Base-by-base conservation (phyloP, 2,797 vertebrate genomes). In the Neosilurus hyrtlii region DNA sequence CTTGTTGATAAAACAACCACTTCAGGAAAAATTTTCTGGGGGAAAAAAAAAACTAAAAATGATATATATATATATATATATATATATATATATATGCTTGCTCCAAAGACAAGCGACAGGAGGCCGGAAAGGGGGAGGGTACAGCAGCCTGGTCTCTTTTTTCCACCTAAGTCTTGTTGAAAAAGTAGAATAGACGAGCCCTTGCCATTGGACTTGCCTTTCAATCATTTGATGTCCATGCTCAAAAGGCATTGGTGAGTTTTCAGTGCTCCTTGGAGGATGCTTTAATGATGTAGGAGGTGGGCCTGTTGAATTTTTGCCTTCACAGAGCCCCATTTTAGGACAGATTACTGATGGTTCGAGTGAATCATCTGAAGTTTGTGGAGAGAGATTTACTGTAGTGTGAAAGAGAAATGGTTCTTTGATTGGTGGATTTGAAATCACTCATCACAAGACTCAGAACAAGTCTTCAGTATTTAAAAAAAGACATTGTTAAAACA, bases 101-200 rank as follows among this genome's bases (percentile, higher is more conserved):
- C 91, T 93, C 92, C 93, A 90, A 89, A 88, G 91, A 93, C 91
- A 93, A 94, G 93, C 92, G 91, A 91, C 90, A 93, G 86, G 92
- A 93, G 92, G 91, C 93, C 92, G 90, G 93, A 94, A 94, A 92
- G 91, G 91, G 90, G 76, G 84, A 88, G 91, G 87, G 90, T 90
- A 90, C 51, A 89, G 88, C 86, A 87, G 89, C 85, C 90, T 90
- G 91, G 92, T 91, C 86, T 86, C 85, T 80, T 89, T 87, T 88
- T 70, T 85, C 81, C 84, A 86, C 89, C 89, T 86, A 68, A 79
- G 82, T 92, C 93, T 91, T 86, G 91, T 88, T 91, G 88, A 91
- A 86, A 90, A 90, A 90, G 90, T 91, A 92, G 90, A 93, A 94
- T 91, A 92, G 84, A 92, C 90, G 89, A 92, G 93, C 91, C 90